Conservation (phyloP, 2,888 invertebrate genomes). For the Platycheirus albimanus region DNA sequence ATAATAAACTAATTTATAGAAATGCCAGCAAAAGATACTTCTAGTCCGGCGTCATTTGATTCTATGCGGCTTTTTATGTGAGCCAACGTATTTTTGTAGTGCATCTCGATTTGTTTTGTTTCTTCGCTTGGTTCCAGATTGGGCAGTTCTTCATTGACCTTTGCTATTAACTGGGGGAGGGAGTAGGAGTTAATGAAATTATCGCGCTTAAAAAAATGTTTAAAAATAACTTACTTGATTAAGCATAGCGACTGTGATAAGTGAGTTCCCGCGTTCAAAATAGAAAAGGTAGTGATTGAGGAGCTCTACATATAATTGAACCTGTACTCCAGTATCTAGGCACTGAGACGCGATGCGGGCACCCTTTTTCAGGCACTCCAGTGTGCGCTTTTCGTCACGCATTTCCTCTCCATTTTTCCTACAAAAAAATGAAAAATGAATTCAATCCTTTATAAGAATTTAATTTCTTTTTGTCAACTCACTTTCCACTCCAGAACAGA, state of each 20-base stretch:
- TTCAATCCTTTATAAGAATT: neutral
- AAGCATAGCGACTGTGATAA: conserved; percentile 84
- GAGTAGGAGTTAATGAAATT: too few species aligned
- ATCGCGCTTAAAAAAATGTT: too few species aligned
- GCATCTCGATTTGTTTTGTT: conserved; percentile 97
- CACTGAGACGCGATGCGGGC: conserved; percentile 98
- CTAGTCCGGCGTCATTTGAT: conserved; percentile 81
- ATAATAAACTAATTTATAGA: conserved; percentile 79
- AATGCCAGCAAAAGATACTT: conserved; percentile 83
- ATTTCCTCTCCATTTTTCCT: conserved; percentile 85
- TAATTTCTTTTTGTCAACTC: conserved; percentile 63
- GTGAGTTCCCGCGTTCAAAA: conserved; percentile 92
- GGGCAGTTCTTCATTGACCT: conserved; percentile 96
- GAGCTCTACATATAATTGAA: conserved; percentile 97
- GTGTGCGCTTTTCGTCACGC: conserved; percentile 94
- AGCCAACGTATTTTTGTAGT: conserved; percentile 94
- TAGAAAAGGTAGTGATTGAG: conserved; percentile 97
- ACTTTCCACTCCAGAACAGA: conserved; percentile 97
- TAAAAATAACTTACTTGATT: conserved; percentile 83
- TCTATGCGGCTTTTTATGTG: conserved; percentile 88
- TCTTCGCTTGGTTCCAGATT: conserved; percentile 97
- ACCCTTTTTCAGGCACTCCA: conserved; percentile 98
- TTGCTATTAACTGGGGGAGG: conserved; percentile 89
- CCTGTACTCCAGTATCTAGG: conserved; percentile 98
- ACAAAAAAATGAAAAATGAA: neutral